Percentiles rank a stretch among this genome's conserved stretches.
These are phyloP conservation scores for Alsophila aescularia DNA, from an alignment of 2,888 invertebrate genomes.

Conservation along the genomic window DNA sequence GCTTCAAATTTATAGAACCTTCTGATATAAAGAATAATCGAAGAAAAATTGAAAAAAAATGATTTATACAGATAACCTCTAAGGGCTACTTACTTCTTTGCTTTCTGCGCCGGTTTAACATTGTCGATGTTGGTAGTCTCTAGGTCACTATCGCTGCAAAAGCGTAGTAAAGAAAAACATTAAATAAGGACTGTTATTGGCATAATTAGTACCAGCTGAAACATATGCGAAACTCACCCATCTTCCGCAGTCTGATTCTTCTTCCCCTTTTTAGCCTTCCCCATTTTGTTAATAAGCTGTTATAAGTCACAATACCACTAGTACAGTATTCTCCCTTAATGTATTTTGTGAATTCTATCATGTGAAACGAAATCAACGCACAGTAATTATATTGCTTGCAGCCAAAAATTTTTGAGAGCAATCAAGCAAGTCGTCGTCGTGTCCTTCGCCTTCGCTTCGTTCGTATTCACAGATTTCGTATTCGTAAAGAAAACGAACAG, in stretches of 20 bases:
- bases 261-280: conserved; percentile 92
- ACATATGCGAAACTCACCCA: conserved; percentile 85
- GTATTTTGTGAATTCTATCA: conserved; percentile 77
- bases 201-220: conserved; percentile 40
- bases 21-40: not conserved
- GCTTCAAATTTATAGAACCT: too few relatives aligned
- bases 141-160: conserved; percentile 87
- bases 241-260: conserved; percentile 90
- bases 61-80: conserved; percentile 61
- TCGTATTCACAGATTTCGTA: too few relatives aligned
- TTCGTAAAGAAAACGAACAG: conserved; percentile 38
- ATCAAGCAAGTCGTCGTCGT: conserved; percentile 67
- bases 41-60: not conserved
- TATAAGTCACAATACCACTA: conserved; percentile 76
- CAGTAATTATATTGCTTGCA: conserved; percentile 61
- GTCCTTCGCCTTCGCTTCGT: conserved; percentile 58
- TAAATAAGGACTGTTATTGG: conserved; percentile 30
- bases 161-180: conserved; percentile 37
- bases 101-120: conserved; percentile 69
- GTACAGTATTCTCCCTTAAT: conserved; percentile 64
- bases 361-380: conserved; percentile 76
- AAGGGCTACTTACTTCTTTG: conserved; percentile 74
- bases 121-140: conserved; percentile 74
- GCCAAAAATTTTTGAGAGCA: conserved; percentile 48
- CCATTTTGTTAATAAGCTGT: conserved; percentile 82